Percentiles rank a stretch among this genome's conserved stretches.
Conservation (phyloP, 2,113 vertebrate genomes). For the Oryzias javanicus region DNA sequence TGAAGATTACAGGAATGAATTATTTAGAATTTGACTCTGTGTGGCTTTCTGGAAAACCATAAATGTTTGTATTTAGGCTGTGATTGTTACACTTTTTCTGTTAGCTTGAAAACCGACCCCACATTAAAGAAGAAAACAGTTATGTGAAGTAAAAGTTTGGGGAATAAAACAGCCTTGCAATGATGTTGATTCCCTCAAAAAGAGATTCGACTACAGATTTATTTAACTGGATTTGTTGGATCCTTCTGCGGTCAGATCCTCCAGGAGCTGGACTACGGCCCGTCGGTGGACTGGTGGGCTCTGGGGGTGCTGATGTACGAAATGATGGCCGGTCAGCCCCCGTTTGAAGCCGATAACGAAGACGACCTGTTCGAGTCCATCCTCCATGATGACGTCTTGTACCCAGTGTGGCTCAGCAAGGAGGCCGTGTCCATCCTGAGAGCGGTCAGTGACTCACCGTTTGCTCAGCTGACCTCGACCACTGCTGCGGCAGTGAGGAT, state of each 20-base stretch:
- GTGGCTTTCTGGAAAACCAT: no score
- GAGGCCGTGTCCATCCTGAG: conserved; percentile 96
- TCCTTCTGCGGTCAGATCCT: conserved; percentile 79
- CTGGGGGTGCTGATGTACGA: conserved; percentile 94
- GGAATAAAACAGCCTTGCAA: no score
- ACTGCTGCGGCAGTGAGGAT: no score
- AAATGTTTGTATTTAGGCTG: no score
- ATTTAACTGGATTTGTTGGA: background rate
- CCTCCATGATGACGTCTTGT: conserved; percentile 95
- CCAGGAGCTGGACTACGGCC: conserved; percentile 90
- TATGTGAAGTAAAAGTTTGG: no score
- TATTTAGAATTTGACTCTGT: no score
- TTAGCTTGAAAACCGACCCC: no score
- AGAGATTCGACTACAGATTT: no score
- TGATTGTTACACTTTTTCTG: no score
- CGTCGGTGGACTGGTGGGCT: conserved; percentile 97
- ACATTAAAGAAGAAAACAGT: no score
- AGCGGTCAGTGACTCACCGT: conserved; percentile 75
- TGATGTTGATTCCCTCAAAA: no score
- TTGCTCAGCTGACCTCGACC: background rate
- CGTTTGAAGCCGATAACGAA: conserved; percentile 96
- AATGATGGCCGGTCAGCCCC: conserved; percentile 96
- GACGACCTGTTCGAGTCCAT: conserved; percentile 98
- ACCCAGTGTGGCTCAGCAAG: conserved; percentile 98
- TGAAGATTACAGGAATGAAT: no score